A percentile compares a stretch with the other conserved stretches of the same genome.
phyloP scores from a whole-genome alignment of 2,113 vertebrate species.

The Noturus placidus region DNA sequence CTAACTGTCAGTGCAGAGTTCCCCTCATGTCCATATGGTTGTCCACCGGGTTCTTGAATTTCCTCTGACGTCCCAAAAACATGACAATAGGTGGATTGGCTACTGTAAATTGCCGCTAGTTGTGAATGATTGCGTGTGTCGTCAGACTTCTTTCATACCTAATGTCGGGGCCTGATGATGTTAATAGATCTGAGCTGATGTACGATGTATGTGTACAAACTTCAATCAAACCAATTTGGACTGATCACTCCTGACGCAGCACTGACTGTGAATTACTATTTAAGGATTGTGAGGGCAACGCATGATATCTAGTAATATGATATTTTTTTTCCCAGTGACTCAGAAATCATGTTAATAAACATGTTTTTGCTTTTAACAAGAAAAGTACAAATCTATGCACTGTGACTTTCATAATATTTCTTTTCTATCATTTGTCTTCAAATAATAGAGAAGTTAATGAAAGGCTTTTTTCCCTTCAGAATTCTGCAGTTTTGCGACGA shows the following conservation, averaged over 20 bases:
- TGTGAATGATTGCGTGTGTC: not conserved
- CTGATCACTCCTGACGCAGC: not conserved
- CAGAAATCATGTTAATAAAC: not conserved
- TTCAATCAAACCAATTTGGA: not conserved
- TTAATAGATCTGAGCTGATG: not conserved
- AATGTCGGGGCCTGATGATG: not conserved
- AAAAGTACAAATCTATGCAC: not conserved
- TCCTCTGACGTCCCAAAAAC: no score
- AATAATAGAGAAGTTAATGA: not conserved
- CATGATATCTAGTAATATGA: not conserved
- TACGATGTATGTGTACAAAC: not conserved
- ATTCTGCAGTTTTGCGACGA: conserved; percentile 44
- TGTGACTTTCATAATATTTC: not conserved
- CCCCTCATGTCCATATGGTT: no score
- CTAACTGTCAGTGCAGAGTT: no score
- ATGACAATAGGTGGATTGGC: no score
- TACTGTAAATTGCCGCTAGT: not conserved
- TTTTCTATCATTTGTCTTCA: not conserved
- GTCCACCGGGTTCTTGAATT: no score
- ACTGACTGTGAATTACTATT: not conserved
- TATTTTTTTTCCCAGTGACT: not conserved
- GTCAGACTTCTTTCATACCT: not conserved
- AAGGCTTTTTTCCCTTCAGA: conserved; percentile 51
- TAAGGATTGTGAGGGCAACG: not conserved
- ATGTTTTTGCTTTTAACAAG: not conserved